Base-by-base conservation (phyloP, 2,888 invertebrate genomes). In the Leptinotarsa peninsularis region DNA sequence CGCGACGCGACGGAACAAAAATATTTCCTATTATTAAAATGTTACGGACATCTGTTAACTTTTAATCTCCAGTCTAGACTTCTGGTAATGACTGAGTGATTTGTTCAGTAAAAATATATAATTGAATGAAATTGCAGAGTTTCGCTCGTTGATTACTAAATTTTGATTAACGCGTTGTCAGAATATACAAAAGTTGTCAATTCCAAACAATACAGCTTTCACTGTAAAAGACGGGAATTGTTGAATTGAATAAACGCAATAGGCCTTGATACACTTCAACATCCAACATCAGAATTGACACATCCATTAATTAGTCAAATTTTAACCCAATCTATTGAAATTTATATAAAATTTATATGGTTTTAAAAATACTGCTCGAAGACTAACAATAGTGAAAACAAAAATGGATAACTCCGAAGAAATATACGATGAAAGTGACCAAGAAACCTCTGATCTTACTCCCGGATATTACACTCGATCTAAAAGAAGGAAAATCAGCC, bases 371-470 rank as follows among this genome's bases (percentile, higher is more conserved):
- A 71, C 73, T 66, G 49, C 18, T 58, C 49, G 14, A 60, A 15
- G 14, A 70, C 18, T 58, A 7, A 49, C 33, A 27, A 21, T 49
- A 68, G 52, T 21, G n/a, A 27, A 66, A 60, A 73, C 4, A 18
- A 70, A 66, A 33, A 80, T 81, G 81, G 78, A 80, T 50, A 79
- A 74, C 73, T 78, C 77, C n/a, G 83, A 83, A 71, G 82, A 83
- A 78, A 81, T 82, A n/a, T 83, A 81, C 66, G 80, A 83, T 21
- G 83, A 84, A 60, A 82, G 79, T 67, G 82, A 83, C 70, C 76
- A 78, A 66, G 80, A 81, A 49, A 27, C 58, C 13, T 17, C 56
- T 50, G 68, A 66, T 54, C 63, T 14, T 1, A 33, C 33, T 54
- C 33, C 72, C 23, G 82, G 81, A 43, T 84, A 84, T 52, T 82